Conservation (phyloP, 2,888 invertebrate species). For the Microplitis manilae region DNA sequence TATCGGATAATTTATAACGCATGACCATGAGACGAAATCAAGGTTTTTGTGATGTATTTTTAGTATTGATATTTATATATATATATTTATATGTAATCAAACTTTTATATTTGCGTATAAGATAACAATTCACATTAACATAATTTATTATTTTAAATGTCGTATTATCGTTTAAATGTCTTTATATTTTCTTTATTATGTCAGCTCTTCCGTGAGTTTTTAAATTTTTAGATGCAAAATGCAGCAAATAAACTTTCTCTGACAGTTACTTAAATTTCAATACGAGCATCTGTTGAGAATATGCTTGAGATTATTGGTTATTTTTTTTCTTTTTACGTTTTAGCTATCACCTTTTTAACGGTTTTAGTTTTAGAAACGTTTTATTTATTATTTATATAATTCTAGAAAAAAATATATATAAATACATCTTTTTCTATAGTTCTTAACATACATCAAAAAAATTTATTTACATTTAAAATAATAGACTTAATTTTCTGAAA, state of each 20-base stretch:
- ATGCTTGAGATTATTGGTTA: background rate
- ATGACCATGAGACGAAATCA: background rate
- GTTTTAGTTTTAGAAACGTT: background rate
- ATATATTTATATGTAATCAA: background rate
- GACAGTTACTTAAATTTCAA: background rate
- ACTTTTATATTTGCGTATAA: background rate
- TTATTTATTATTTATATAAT: background rate
- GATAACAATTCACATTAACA: background rate
- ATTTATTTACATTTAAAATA: no score
- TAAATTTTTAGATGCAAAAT: background rate
- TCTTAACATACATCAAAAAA: no score
- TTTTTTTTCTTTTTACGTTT: background rate
- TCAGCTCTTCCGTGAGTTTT: background rate
- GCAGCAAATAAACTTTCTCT: background rate
- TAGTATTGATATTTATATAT: background rate
- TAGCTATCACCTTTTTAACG: background rate
- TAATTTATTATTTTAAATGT: background rate
- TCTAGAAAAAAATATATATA: no score
- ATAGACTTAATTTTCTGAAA: no score
- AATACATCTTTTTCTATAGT: no score
- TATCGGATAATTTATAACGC: background rate
- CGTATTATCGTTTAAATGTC: background rate
- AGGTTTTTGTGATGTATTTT: background rate
- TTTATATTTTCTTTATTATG: background rate
- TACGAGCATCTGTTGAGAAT: background rate